phyloP scores from a whole-genome alignment of 2,797 vertebrate genomes.

The Channa striata region DNA sequence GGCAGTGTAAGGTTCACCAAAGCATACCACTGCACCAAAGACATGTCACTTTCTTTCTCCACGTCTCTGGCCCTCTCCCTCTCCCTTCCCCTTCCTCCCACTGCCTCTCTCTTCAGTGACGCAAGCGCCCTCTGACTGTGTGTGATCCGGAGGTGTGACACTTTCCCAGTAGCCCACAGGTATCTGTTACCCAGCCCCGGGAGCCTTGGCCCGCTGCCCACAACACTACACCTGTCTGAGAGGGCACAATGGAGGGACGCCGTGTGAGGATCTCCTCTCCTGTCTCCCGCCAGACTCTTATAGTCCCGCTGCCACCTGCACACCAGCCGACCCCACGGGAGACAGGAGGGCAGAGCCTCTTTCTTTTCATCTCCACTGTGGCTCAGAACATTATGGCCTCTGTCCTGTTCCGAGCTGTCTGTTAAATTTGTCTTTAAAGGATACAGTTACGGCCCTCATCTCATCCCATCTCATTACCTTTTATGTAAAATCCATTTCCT shows the following conservation, averaged over 20 bases:
- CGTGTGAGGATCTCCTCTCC: conserved; percentile 39
- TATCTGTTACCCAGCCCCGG: conserved; percentile 72
- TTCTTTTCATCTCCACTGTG: conserved; percentile 35
- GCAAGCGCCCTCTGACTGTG: conserved; percentile 47
- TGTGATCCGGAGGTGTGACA: conserved; percentile 76
- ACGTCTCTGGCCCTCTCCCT: conserved; percentile 28
- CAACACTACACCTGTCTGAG: conserved; percentile 50
- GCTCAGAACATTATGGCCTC: neutral
- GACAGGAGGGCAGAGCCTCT: conserved; percentile 19
- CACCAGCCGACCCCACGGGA: conserved; percentile 11
- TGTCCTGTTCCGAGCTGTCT: neutral
- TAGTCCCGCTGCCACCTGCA: conserved; percentile 36
- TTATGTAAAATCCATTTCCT: no score
- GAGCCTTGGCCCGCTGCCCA: conserved; percentile 61
- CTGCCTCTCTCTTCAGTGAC: conserved; percentile 49
- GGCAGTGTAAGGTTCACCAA: conserved; percentile 48
- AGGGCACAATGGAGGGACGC: conserved; percentile 60
- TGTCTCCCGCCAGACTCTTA: conserved; percentile 5
- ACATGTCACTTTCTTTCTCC: conserved; percentile 53
- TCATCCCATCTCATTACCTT: neutral
- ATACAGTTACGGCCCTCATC: neutral
- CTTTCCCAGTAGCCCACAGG: conserved; percentile 78
- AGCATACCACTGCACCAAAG: conserved; percentile 58
- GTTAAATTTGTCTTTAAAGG: neutral
- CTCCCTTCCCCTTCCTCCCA: conserved; percentile 28